Conservation (phyloP, 1,140 invertebrate genomes). For the Hyphantria cunea region DNA sequence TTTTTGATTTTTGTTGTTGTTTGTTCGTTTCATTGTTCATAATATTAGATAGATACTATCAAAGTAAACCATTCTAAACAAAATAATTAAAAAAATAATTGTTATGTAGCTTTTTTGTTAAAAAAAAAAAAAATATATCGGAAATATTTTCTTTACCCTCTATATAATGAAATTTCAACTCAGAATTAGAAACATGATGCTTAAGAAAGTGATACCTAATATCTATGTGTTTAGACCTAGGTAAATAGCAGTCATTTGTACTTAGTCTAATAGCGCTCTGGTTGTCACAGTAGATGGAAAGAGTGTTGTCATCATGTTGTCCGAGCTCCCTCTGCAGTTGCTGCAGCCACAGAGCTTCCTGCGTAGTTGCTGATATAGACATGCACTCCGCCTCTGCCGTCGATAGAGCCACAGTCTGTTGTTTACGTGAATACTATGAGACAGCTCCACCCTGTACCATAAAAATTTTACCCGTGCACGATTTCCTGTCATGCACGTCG, state of each 20-base stretch:
- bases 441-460: conserved; percentile 34
- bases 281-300: conserved; percentile 34
- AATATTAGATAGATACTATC: too few relatives aligned
- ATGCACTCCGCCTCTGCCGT: conserved; percentile 39
- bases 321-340: conserved; percentile 25
- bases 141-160: too few relatives aligned
- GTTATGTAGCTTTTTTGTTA: too few relatives aligned
- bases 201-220: conserved; percentile 42
- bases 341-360: conserved; percentile 35
- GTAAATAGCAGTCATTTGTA: conserved; percentile 32
- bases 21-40: too few relatives aligned
- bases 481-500: conserved; percentile 22
- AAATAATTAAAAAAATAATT: too few relatives aligned
- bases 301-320: background rate
- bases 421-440: conserved; percentile 22
- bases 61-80: too few relatives aligned
- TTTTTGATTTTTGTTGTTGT: too few relatives aligned
- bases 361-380: conserved; percentile 16
- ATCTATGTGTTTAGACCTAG: conserved; percentile 53
- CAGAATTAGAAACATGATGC: too few relatives aligned
- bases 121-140: too few relatives aligned
- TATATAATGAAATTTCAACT: too few relatives aligned
- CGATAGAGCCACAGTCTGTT: conserved; percentile 35
- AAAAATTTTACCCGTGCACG: conserved; percentile 37
- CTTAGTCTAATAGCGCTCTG: conserved; percentile 18